Evolutionary conservation across 2,113 vertebrate genomes (phyloP).

Genomic region (Daboia siamensis): DNA sequence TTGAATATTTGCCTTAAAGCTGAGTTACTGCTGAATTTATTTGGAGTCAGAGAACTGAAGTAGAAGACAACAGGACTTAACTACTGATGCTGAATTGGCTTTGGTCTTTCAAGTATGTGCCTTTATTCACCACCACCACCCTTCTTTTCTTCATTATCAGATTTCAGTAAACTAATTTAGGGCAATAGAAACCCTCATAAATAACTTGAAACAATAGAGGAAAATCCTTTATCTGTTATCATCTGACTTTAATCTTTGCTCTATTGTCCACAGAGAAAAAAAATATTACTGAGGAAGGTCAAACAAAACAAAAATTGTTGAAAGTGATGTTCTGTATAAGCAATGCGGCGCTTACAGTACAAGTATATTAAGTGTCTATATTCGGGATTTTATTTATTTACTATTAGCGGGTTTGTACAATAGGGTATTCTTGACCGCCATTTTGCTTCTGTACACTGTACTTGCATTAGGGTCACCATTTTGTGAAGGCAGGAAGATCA

Average conservation of each 20-base stretch:
- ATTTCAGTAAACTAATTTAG: not conserved
- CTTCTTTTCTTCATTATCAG: not conserved
- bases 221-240: not conserved
- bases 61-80: not conserved
- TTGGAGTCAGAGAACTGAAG: not conserved
- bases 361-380: not conserved
- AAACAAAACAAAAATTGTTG: not conserved
- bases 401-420: not conserved
- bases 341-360: not conserved
- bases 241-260: not conserved
- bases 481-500: too few species aligned
- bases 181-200: not conserved
- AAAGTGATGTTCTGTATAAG: not conserved
- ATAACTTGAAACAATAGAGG: not conserved
- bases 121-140: not conserved
- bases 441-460: too few species aligned
- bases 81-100: fast-evolving
- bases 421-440: too few species aligned
- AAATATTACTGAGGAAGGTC: not conserved
- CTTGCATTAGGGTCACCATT: too few species aligned
- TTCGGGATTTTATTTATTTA: too few species aligned
- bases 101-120: not conserved
- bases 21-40: not conserved
- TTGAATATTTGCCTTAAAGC: not conserved
- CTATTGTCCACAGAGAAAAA: not conserved